Base-by-base conservation (phyloP, 2,888 invertebrate genomes). In the Cheilosia urbana region DNA sequence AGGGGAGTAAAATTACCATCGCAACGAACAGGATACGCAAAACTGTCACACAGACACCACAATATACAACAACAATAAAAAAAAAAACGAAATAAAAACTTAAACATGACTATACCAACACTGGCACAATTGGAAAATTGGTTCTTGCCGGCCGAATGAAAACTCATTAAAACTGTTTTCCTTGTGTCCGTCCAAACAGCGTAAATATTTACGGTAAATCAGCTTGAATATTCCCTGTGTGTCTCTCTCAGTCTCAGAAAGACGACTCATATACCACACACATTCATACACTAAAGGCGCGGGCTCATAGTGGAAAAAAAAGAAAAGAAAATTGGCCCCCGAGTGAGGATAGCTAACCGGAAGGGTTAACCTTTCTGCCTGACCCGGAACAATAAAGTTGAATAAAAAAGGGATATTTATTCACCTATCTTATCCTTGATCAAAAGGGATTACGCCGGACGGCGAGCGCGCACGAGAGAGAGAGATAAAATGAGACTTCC, bases 401-500 rank as follows among this genome's bases (percentile, higher is more conserved):
- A 53, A 77, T 72, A 55, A 51, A 60, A 81, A 72, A 30, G 30
- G 71, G 62, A 71, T 71, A 69, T 79, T 84, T 73, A 63, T 76
- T 72, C 80, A 71, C 58, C 66, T 80, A 60, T 53, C 66, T 76
- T 73, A 62, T 60, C 66, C 19, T 47, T 30, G 53, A 62, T 76
- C 69, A 30, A 53, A 65, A 80, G 66, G 68, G 55, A 75, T 84
- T 66, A 58, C 65, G 62, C 58, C 75, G 30, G 71, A 69, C 55
- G 47, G 17, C 30, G 17, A 49, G 53, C 60, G 62, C 6, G 27
- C 27, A 7, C 27, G 6, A 27, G 6, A 77, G 58, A 80, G 60
- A 82, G 73, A 76, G 84, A 87, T 63, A 90, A 89, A 88, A 92
- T 92, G 92, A 91, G 92, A 89, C 89, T 92, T 88, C 91, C 92